Evolutionary conservation across 1,140 invertebrate genomes (phyloP).

Genomic region (Holotrichia oblita): DNA sequence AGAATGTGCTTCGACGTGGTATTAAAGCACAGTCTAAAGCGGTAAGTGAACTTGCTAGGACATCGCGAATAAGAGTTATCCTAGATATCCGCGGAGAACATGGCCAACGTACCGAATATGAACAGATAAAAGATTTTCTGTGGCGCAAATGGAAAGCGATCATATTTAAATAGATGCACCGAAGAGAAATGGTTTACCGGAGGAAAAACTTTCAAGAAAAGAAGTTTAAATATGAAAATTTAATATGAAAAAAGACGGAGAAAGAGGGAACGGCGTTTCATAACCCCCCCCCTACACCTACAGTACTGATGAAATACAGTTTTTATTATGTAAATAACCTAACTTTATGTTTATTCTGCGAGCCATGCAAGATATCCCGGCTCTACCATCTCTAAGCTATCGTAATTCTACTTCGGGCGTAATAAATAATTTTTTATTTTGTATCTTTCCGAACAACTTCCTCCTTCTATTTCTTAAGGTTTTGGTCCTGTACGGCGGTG

Average conservation of each 20-base stretch:
- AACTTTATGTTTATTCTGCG: neutral
- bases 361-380: neutral
- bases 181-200: neutral
- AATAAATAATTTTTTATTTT: constrained; percentile 20
- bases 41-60: constrained; percentile 43
- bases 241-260: neutral
- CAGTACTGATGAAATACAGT: neutral
- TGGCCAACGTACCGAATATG: neutral
- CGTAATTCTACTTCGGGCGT: neutral
- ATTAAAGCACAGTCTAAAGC: constrained; percentile 27
- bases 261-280: neutral
- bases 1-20: constrained; percentile 47
- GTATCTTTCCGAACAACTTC: neutral
- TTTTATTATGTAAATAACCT: constrained; percentile 18
- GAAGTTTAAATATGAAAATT: neutral
- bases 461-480: neutral
- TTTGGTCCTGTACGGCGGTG: neutral
- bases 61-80: neutral
- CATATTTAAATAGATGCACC: neutral
- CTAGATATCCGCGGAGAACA: neutral
- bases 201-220: neutral
- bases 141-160: neutral
- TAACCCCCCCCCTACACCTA: neutral
- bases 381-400: neutral
- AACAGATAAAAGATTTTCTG: neutral